phyloP scores from a whole-genome alignment of 2,113 vertebrate species.

The Corythornis madagascariensis region DNA sequence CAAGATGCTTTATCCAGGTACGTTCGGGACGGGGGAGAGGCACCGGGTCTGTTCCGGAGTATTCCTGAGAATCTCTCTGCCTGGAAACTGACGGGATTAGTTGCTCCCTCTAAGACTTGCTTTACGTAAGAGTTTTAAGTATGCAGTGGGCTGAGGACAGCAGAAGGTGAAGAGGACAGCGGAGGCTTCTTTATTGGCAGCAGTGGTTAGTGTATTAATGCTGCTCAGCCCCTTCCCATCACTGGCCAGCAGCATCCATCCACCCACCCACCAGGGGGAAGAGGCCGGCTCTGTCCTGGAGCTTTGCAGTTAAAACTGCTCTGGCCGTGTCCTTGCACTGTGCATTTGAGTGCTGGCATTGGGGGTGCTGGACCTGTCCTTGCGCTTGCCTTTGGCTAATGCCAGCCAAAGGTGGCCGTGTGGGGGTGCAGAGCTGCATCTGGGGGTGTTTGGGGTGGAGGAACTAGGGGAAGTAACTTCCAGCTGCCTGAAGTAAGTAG shows the following conservation, averaged over 20 bases:
- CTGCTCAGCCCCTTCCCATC: background rate
- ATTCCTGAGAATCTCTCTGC: background rate
- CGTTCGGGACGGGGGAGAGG: background rate
- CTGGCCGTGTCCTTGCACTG: rapidly evolving
- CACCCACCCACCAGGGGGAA: background rate
- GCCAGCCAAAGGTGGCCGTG: background rate
- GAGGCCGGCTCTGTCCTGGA: background rate
- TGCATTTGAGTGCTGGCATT: background rate
- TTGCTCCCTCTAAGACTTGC: background rate
- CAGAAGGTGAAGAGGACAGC: background rate
- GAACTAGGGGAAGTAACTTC: too few species aligned
- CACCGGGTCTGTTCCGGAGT: rapidly evolving
- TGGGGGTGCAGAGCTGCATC: background rate
- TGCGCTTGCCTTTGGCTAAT: background rate
- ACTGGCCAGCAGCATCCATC: rapidly evolving
- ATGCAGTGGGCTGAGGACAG: background rate
- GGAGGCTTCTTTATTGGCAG: background rate
- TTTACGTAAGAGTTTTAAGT: background rate
- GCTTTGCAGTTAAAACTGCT: rapidly evolving
- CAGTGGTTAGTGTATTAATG: rapidly evolving
- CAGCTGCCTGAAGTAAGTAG: rapidly evolving
- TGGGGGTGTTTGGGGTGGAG: background rate
- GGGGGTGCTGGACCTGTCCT: background rate
- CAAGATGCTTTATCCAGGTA: too few species aligned
- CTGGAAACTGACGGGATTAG: background rate